phyloP scores from a whole-genome alignment of 2,888 invertebrate species.

The Blomia tropicalis region DNA sequence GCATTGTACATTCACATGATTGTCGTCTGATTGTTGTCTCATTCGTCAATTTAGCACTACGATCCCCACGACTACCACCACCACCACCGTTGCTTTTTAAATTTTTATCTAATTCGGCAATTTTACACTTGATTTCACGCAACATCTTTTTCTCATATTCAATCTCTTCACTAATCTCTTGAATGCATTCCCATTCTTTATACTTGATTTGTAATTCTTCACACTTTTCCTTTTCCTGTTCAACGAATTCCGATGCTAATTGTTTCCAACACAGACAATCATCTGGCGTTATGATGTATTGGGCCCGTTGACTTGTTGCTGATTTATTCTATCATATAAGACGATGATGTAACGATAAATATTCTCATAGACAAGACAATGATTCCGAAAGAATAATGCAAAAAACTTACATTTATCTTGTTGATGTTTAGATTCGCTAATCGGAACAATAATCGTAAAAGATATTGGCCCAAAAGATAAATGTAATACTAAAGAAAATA shows the following conservation, averaged over 20 bases:
- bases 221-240: conserved; percentile 23
- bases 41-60: conserved; percentile 9
- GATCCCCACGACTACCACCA: conserved; percentile 24
- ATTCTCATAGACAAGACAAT: too few species aligned
- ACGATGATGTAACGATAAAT: too few species aligned
- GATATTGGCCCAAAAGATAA: conserved; percentile 24
- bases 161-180: conserved; percentile 30
- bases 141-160: conserved; percentile 33
- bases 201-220: conserved; percentile 24
- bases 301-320: background rate
- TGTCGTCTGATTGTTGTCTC: too few species aligned
- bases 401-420: background rate
- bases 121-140: conserved; percentile 33
- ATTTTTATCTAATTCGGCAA: conserved; percentile 34
- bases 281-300: conserved; percentile 22
- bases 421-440: background rate
- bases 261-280: conserved; percentile 31
- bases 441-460: background rate
- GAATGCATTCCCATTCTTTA: conserved; percentile 29
- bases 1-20: too few species aligned
- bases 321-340: too few species aligned
- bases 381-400: too few species aligned
- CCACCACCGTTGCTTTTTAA: background rate
- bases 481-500: conserved; percentile 30
- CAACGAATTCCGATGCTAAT: conserved; percentile 29